A percentile compares a stretch with the other conserved stretches of the same genome.
Conservation (phyloP, 2,113 vertebrate species). For the Ammodytes marinus region DNA sequence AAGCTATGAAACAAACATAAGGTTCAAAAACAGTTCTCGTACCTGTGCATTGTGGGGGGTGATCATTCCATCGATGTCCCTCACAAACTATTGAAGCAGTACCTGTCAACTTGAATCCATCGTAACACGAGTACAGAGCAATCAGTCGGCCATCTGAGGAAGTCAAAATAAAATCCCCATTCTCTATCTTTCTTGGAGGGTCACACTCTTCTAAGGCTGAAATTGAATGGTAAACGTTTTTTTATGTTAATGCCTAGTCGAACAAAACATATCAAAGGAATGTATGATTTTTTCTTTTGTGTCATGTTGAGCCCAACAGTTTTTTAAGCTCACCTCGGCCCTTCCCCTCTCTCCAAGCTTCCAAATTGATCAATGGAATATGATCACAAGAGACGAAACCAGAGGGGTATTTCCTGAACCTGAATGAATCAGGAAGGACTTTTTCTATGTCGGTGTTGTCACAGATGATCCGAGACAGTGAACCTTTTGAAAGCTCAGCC, state of each 20-base stretch:
- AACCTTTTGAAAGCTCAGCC: conserved; percentile 85
- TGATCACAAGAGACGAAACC: conserved; percentile 85
- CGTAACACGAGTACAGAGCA: conserved; percentile 85
- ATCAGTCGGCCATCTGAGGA: conserved; percentile 68
- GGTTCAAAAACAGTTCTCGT: conserved; percentile 2
- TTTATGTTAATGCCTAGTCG: background rate
- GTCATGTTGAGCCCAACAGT: background rate
- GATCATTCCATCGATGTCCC: conserved; percentile 79
- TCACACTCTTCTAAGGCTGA: conserved; percentile 75
- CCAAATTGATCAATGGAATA: conserved; percentile 85
- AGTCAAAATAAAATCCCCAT: conserved; percentile 86
- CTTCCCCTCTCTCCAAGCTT: conserved; percentile 86
- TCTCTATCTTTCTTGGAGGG: conserved; percentile 78
- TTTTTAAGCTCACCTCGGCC: conserved; percentile 75
- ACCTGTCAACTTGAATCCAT: conserved; percentile 87
- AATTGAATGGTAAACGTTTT: conserved; percentile 15
- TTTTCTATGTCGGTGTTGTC: conserved; percentile 90
- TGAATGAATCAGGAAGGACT: conserved; percentile 88
- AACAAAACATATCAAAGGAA: conserved; percentile 18
- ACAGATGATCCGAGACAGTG: conserved; percentile 92
- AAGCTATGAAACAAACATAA: background rate
- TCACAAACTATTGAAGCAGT: conserved; percentile 84
- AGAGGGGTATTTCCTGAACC: conserved; percentile 80
- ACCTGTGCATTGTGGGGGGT: conserved; percentile 82
- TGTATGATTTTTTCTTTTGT: background rate